phyloP scores from a whole-genome alignment of 2,888 invertebrate genomes.

The Xanthia icteritia region DNA sequence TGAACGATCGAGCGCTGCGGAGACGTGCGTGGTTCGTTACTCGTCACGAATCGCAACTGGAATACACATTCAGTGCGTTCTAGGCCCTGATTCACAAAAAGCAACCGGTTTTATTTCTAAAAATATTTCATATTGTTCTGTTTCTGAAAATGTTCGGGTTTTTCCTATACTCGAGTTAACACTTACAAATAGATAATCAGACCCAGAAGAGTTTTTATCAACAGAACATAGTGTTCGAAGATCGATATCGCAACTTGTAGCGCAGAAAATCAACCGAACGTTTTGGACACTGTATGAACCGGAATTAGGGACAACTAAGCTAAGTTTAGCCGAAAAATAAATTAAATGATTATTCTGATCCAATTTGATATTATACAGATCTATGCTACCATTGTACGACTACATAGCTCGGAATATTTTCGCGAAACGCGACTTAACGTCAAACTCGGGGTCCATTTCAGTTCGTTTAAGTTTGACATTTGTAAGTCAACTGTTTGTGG shows the following conservation, averaged over 20 bases:
- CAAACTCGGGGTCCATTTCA: constrained; percentile 81
- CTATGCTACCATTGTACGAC: not conserved
- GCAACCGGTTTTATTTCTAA: constrained; percentile 19
- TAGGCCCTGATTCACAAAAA: constrained; percentile 46
- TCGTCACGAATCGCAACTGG: constrained; percentile 70
- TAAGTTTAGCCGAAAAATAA: not conserved
- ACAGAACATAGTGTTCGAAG: not conserved
- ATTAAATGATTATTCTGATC: not conserved
- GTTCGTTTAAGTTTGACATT: constrained; percentile 90
- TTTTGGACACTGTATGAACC: not conserved
- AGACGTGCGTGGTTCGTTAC: constrained; percentile 81
- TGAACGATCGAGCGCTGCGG: constrained; percentile 47
- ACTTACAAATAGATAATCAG: not conserved
- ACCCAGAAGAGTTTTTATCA: not conserved
- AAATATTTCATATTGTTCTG: constrained; percentile 16
- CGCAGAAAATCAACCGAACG: not conserved
- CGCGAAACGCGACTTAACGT: constrained; percentile 63
- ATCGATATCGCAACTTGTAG: not conserved
- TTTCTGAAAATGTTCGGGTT: not conserved
- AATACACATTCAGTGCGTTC: constrained; percentile 68
- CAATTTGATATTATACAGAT: constrained; percentile 7
- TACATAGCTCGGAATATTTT: constrained; percentile 62
- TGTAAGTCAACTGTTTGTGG: constrained; percentile 87
- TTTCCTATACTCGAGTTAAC: not conserved
- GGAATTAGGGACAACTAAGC: not conserved